Evolutionary conservation across 2,888 invertebrate species (phyloP), one percentile per base, ranked within the genome.

Genomic region (Calameuta filiformis): DNA sequence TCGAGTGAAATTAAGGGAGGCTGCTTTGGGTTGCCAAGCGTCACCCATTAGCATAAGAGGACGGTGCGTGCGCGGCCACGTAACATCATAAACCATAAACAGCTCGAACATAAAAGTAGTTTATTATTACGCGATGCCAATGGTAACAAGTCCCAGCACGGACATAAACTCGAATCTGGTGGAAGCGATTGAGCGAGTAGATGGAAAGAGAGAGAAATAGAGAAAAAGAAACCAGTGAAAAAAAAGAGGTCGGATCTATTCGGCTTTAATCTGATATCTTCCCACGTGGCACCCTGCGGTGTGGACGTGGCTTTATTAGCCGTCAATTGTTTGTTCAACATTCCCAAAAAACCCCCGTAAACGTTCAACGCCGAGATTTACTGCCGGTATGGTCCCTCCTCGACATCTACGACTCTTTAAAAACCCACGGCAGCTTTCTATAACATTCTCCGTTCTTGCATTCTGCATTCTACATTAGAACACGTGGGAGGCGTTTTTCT

Each of bases 271-370:
- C 85, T 80, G 83, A 80, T 80, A 79, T 80, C 88, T 88, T 90
- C 89, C 88, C 90, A 89, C 88, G 87, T 88, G 89, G 88, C 87
- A 84, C 85, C 90, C 90, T 86, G 90, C 83, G 79, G 90, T 80
- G 89, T 84, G 82, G 84, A 86, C 84, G 87, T 82, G 86, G 87
- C 89, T 91, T 91, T 91, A 91, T 91, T 91, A 91, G 89, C 89
- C 90, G 89, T 90, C 90, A 90, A 91, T 91, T 90, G 91, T 91
- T 91, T 91, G 91, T 91, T 89, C 90, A 90, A 91, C 90, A 91
- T 91, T 90, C 90, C 89, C 89, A 82, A 89, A 90, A 90, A 91
- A 89, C 85, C 88, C 87, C 90, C 89, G 89, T 90, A 90, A 91
- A 91, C 85, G 90, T 90, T 88, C 84, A 80, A 80, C 83, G 79